Evolutionary conservation across 2,888 invertebrate genomes (phyloP), one percentile per base, ranked within the genome.

Genomic region (Plutella xylostella): DNA sequence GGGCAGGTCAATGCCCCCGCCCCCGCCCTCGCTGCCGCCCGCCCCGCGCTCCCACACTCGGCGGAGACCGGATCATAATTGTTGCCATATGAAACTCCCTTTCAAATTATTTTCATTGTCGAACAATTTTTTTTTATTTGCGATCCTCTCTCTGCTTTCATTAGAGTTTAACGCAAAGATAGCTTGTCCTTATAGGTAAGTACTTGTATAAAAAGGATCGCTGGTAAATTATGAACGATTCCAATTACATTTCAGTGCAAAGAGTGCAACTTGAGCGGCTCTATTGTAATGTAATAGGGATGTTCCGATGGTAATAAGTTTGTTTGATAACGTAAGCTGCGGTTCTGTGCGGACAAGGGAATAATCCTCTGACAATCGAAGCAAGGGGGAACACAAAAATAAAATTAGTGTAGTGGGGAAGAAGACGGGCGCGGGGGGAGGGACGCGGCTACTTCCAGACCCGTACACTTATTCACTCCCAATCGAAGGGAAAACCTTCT

Each of bases 1-100:
- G 68, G 68, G 72, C 57, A 46, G 47, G 49, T 49, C 49, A 41
- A 31, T 41, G 41, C 41, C 41, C 30, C 31, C 43, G 43, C 28
- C 34, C 43, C 25, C 39, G 39, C 39, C 14, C 19, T 17, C n/a
- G 20, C 11, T 20, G 37, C 19, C 37, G 20, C 20, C 37, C 19
- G 37, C 37, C 28, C 28, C 3, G n/a, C 28, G n/a, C 11, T n/a
- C 28, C n/a, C n/a, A 9, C 28, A n/a, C 28, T n/a, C 9, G 28
- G 28, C 28, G 28, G 28, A 28, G n/a, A 28, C 28, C 9, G n/a
- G n/a, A n/a, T 17, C 15, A 25, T 39, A 39, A 15, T 39, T 39
- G 39, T 39, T 11, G 17, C 39, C 39, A 39, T 21, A 39, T 28
- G 25, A 25, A 25, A 25, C 39, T 25, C 17, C 39, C 39, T 25